Evolutionary conservation across 2,888 invertebrate species (phyloP).

Genomic region (Drosophila mimetica): DNA sequence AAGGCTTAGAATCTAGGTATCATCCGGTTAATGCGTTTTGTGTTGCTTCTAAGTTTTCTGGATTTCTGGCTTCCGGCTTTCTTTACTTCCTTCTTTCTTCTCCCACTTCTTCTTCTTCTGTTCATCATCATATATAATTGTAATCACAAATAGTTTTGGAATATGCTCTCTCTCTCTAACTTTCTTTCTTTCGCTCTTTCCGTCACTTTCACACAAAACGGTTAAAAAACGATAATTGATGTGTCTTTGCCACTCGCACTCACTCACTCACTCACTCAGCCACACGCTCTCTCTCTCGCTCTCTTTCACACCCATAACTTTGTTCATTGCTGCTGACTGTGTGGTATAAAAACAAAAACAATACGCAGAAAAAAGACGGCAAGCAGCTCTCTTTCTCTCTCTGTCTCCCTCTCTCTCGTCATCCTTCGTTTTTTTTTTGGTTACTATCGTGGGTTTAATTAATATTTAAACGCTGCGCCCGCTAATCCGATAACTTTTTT

Average conservation of each 20-base stretch:
- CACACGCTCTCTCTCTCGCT: constrained; percentile 5
- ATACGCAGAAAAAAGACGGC: constrained; percentile 26
- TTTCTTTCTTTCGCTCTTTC: constrained; percentile 18
- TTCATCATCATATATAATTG: constrained; percentile 63
- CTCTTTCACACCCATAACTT: constrained; percentile 33
- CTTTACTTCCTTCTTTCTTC: constrained; percentile 14
- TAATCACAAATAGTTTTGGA: constrained; percentile 80
- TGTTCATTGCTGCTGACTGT: constrained; percentile 34
- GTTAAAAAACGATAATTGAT: constrained; percentile 26
- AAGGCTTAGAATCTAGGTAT: constrained; percentile 47
- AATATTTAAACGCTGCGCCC: constrained; percentile 20
- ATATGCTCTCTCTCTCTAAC: constrained; percentile 63
- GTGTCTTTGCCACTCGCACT: constrained; percentile 13
- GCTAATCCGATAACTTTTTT: constrained; percentile 22
- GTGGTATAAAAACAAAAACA: constrained; percentile 28
- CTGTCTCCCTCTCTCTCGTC: constrained; percentile 1
- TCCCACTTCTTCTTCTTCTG: constrained; percentile 1
- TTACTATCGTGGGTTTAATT: constrained; percentile 24
- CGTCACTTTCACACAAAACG: constrained; percentile 18
- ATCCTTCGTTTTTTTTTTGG: constrained; percentile 22
- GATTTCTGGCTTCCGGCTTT: constrained; percentile 18
- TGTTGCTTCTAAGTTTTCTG: constrained; percentile 50
- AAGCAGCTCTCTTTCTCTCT: constrained; percentile 18
- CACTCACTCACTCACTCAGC: constrained; percentile 13
- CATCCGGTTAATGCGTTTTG: constrained; percentile 61